These are phyloP conservation scores for Premnoplex brunnescens DNA, from an alignment of 2,797 vertebrate species.

Conservation along the genomic window DNA sequence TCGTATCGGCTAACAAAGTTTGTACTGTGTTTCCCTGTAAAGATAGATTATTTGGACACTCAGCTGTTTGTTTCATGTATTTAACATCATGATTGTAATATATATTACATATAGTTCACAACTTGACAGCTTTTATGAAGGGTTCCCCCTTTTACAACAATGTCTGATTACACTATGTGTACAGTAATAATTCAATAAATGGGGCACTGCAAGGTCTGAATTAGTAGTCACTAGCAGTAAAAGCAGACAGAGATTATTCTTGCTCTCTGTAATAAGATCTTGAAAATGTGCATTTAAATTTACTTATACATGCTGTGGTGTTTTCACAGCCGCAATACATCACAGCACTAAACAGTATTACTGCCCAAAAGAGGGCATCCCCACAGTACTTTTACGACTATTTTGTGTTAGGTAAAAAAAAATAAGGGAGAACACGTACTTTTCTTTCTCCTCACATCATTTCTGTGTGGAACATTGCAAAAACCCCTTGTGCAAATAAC, in stretches of 20 bases:
- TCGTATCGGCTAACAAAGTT: conserved; percentile 99
- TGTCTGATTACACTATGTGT: conserved; percentile 43
- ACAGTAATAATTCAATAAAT: conserved; percentile 65
- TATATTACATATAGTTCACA: conserved; percentile 49
- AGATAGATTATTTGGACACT: conserved; percentile 75
- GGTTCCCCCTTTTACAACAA: conserved; percentile 56
- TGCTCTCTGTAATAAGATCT: conserved; percentile 28
- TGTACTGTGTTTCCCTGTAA: conserved; percentile 98
- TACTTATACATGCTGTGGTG: conserved; percentile 24
- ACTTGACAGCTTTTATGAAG: conserved; percentile 53
- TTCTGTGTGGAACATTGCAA: background rate
- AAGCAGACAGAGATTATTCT: conserved; percentile 48
- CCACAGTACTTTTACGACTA: background rate
- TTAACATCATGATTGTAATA: conserved; percentile 60
- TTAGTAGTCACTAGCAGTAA: conserved; percentile 49
- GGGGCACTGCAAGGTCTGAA: conserved; percentile 54
- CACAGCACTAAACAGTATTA: conserved; percentile 23
- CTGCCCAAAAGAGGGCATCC: background rate
- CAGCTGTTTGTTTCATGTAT: conserved; percentile 69
- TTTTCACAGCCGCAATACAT: conserved; percentile 41
- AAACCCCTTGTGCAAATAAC: conserved; percentile 38
- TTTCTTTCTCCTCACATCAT: background rate
- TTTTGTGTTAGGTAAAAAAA: background rate
- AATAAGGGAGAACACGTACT: background rate
- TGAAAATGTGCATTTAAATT: conserved; percentile 44